phyloP scores from a whole-genome alignment of 2,888 invertebrate species.

The Entomobrya multifasciata region DNA sequence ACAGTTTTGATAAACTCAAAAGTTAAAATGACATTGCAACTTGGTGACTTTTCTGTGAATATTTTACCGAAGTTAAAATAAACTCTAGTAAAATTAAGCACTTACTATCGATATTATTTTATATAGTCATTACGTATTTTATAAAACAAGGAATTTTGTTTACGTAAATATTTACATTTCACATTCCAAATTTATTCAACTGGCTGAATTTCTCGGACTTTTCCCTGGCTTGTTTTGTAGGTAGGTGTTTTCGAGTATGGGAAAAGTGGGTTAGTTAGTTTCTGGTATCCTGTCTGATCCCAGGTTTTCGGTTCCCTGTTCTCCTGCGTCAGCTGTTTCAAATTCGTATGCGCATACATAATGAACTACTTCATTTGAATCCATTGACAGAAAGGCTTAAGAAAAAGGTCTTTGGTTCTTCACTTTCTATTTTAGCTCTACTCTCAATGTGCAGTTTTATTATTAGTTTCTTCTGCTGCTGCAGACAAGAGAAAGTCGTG shows the following conservation, averaged over 20 bases:
- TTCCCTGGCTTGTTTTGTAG: too few species aligned
- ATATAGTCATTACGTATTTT: too few species aligned
- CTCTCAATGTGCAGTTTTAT: neutral
- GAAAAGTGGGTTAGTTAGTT: too few species aligned
- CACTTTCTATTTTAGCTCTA: neutral
- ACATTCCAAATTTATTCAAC: too few species aligned
- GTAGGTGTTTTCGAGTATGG: too few species aligned
- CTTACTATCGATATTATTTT: too few species aligned
- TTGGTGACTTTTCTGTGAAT: neutral
- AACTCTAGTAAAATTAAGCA: too few species aligned
- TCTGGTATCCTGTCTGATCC: too few species aligned
- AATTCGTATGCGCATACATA: constrained; percentile 46
- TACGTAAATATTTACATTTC: too few species aligned
- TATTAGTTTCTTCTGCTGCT: constrained; percentile 16
- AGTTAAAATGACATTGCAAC: neutral
- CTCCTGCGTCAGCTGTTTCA: constrained; percentile 36
- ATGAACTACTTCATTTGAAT: constrained; percentile 37
- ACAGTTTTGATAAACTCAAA: constrained; percentile 8
- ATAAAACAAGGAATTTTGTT: too few species aligned
- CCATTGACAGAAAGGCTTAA: constrained; percentile 39
- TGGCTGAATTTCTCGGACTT: too few species aligned
- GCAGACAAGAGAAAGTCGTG: too few species aligned
- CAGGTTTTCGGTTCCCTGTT: neutral
- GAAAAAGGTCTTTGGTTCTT: neutral
- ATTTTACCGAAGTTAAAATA: neutral